Conservation (phyloP, 2,113 vertebrate genomes). For the Scomber japonicus region DNA sequence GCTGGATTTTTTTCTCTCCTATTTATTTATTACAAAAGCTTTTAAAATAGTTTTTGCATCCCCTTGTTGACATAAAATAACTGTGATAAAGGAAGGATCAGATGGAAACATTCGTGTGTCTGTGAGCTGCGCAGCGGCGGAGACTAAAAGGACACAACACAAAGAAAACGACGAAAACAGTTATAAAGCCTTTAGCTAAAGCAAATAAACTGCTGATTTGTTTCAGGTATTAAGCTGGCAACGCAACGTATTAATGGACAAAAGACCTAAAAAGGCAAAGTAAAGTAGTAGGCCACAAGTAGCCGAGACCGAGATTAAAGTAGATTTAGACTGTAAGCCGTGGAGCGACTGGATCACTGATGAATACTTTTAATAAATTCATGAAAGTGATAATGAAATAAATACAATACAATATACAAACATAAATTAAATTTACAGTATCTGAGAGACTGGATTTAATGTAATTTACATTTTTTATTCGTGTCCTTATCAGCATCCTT, state of each 20-base stretch:
- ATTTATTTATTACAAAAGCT: too few species aligned
- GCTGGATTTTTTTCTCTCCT: too few species aligned
- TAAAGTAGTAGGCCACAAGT: background rate
- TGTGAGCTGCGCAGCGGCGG: background rate
- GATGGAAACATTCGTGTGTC: slow-evolving; percentile 1
- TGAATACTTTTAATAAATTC: background rate
- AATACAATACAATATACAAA: background rate
- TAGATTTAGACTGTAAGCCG: background rate
- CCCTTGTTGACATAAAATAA: background rate
- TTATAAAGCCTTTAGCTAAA: background rate
- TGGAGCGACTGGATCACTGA: background rate
- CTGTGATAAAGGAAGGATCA: background rate
- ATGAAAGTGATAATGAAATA: background rate
- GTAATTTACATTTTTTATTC: background rate
- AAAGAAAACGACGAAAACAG: slow-evolving; percentile 4
- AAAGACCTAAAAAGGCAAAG: slow-evolving; percentile 25
- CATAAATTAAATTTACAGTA: background rate
- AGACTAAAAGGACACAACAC: slow-evolving; percentile 2
- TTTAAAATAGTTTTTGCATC: background rate
- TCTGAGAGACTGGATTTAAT: background rate
- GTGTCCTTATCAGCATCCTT: background rate
- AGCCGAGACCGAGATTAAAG: slow-evolving; percentile 22
- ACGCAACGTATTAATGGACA: background rate
- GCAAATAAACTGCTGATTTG: slow-evolving; percentile 5
- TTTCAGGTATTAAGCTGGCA: background rate